Conservation (phyloP, 2,113 vertebrate genomes). For the Lonchura striata region DNA sequence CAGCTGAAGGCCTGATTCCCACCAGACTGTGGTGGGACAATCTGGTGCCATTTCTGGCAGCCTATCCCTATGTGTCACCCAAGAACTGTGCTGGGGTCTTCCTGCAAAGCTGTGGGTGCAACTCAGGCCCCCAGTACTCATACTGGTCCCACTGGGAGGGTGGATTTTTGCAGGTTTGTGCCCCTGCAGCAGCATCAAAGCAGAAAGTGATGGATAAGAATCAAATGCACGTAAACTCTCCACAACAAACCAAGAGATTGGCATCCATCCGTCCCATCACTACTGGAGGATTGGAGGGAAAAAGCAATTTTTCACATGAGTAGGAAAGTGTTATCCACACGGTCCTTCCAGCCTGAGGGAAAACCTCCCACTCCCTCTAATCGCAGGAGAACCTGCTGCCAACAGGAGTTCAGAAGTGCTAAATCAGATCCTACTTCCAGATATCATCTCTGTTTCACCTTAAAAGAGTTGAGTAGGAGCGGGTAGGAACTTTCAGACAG, state of each 20-base stretch:
- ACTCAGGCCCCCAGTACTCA: accelerated
- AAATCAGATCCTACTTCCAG: neutral
- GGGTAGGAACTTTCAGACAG: neutral
- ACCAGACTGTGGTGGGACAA: neutral
- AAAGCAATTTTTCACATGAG: neutral
- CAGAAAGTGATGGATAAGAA: neutral
- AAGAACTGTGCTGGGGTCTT: neutral
- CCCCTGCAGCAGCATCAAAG: neutral
- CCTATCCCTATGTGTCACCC: neutral
- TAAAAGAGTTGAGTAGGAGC: neutral
- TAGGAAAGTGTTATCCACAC: neutral
- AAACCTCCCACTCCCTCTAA: neutral
- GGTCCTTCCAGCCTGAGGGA: neutral
- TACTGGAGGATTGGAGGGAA: neutral
- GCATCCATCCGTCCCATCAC: neutral
- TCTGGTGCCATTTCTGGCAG: accelerated
- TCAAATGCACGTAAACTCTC: neutral
- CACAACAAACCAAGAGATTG: neutral
- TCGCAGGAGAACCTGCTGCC: neutral
- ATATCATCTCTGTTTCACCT: neutral
- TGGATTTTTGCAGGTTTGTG: neutral
- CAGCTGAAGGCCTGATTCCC: neutral
- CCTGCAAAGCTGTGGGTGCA: neutral
- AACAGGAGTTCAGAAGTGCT: neutral
- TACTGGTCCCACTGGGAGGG: neutral